Percentiles rank a stretch among this genome's conserved stretches.
phyloP scores from a whole-genome alignment of 2,113 vertebrate genomes.

The Gnathochromis pfefferi region DNA sequence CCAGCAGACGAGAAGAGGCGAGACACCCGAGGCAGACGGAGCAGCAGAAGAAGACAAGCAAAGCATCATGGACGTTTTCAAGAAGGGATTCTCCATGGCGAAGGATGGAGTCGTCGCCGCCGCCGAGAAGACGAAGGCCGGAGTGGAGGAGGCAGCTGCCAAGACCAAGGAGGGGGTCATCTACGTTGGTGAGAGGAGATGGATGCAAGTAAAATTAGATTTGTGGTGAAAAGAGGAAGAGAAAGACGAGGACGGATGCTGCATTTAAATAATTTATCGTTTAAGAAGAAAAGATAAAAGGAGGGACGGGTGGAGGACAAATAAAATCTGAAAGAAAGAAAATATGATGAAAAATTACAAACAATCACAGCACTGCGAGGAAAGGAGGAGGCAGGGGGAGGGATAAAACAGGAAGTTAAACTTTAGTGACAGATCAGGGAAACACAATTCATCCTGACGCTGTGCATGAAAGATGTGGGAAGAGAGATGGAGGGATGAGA shows the following conservation, averaged over 20 bases:
- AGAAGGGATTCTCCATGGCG: slow-evolving; percentile 93
- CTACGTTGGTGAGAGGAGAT: slow-evolving; percentile 69
- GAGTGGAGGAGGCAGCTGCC: slow-evolving; percentile 87
- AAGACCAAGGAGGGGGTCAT: slow-evolving; percentile 97
- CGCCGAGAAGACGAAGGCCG: slow-evolving; percentile 94
- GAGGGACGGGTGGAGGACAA: not conserved
- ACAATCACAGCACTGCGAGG: not conserved
- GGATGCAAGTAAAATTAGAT: not conserved
- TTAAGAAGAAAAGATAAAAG: not conserved
- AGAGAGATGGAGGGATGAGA: not conserved
- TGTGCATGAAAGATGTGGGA: not conserved
- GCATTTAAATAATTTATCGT: not conserved
- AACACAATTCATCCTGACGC: not conserved
- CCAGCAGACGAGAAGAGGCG: not conserved
- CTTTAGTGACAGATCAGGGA: not conserved
- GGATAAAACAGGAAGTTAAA: not conserved
- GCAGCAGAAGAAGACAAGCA: not conserved
- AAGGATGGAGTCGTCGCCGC: slow-evolving; percentile 92
- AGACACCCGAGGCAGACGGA: not conserved
- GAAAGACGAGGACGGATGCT: not conserved
- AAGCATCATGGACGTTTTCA: slow-evolving; percentile 84
- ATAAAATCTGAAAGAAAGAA: not conserved
- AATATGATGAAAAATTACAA: not conserved
- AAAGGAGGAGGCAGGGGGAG: not conserved
- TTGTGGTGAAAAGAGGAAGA: not conserved